Base-by-base conservation (phyloP, 2,797 vertebrate genomes). In the Periparus ater region DNA sequence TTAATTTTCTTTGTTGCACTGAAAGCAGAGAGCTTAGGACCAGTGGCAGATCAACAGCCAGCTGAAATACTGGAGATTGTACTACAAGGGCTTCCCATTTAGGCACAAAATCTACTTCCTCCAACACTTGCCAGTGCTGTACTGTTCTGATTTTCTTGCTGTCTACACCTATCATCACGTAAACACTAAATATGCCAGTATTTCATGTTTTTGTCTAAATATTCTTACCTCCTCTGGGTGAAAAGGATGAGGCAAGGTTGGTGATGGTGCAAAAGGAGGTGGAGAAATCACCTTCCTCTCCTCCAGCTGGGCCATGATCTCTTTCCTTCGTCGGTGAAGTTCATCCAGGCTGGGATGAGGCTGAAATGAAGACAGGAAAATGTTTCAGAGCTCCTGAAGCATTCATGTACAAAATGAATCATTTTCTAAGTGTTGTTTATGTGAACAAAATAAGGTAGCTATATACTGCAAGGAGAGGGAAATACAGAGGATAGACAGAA, bases 281-380 rank as follows among this genome's bases (percentile, higher is more conserved):
- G 99, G 99, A 27, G 99, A 99, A 95, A 99, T 99, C 67, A 99
- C 99, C 93, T 99, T 99, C 92, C 99, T 98, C 96, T 99, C 99
- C 96, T 99, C 99, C 25, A 99, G 97, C 86, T 99, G 99, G 67
- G 99, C 99, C 98, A 99, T 98, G 79, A 99, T 98, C 97, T 99
- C 99, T 92, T 99, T 99, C 9, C 99, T 98, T 51, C 99, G 98
- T 47, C 98, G 98, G 97, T 99, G 99, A 86, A 99, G 98, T 83
- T 99, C 99, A 73, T 99, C 99, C 79, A 99, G 98, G 95, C 99
- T 99, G 83, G 98, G 98, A 96, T 99, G 99, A 40, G 98, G 95
- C 82, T 98, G 96, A 70, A 97, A 94, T 21, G 66, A 96, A 89
- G 88, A 97, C 36, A 98, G 96, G 79, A 96, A 87, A 58, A 97